These are phyloP conservation scores for Varanus salvator DNA, from an alignment of 2,113 vertebrate species.

Conservation along the genomic window DNA sequence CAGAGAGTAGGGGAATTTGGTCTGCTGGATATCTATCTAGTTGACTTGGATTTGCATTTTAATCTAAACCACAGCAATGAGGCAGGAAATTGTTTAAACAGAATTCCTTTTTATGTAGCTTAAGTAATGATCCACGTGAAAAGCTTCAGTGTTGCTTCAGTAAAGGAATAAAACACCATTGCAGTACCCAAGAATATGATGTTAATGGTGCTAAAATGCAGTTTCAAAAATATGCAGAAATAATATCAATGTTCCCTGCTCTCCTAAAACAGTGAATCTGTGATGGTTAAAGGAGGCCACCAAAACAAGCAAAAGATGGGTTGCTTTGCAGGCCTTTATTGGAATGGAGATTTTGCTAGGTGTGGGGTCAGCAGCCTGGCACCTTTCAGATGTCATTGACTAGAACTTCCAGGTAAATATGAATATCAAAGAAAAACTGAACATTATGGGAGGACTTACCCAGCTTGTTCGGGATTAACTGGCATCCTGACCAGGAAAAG, in stretches of 20 bases:
- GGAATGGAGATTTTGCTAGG: too few relatives aligned
- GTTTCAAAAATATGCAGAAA: constrained; percentile 2
- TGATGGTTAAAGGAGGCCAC: neutral
- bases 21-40: neutral
- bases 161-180: constrained; percentile 1
- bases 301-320: neutral
- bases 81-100: neutral
- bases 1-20: neutral
- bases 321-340: too few relatives aligned
- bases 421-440: too few relatives aligned
- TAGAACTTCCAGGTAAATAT: too few relatives aligned
- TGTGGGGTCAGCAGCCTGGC: too few relatives aligned
- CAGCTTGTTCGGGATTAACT: too few relatives aligned
- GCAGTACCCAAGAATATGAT: constrained; percentile 17
- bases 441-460: too few relatives aligned
- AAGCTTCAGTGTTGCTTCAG: constrained; percentile 16
- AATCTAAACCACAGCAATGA: neutral
- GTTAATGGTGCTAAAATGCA: constrained; percentile 7
- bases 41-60: constrained; percentile 28
- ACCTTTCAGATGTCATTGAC: too few relatives aligned
- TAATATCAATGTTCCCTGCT: neutral
- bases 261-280: neutral
- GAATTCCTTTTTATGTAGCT: constrained; percentile 9
- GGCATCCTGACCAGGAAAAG: too few relatives aligned
- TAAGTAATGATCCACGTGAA: neutral